Base-by-base conservation (phyloP, 2,888 invertebrate species). In the Eupeodes latifasciatus region DNA sequence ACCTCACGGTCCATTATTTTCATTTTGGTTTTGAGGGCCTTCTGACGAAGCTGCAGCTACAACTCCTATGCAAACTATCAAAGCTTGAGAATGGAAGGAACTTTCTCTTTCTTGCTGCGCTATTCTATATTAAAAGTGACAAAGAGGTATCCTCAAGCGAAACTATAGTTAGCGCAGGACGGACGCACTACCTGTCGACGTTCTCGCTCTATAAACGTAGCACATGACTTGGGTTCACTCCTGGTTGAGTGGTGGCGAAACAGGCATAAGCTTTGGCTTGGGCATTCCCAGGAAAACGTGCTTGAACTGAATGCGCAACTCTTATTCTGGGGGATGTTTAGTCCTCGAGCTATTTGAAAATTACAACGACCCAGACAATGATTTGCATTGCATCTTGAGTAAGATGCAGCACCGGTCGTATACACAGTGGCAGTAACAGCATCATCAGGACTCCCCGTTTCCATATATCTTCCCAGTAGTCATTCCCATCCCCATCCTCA, bases 281-380 rank as follows among this genome's bases (percentile, higher is more conserved):
- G 44, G 64, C 14, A 16, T 12, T 14, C 16, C 9, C 16, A 44
- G 44, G 16, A 69, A 16, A 69, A 69, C 57, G n/a, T 67, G 62
- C 55, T 61, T 34, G 19, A 81, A 66, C 53, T 62, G 74, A 77
- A 85, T 86, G 82, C 86, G 86, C 86, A 86, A 82, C 86, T 86
- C 79, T 82, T 55, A 55, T 72, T 86, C 75, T 72, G 34, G 57
- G 62, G 74, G 64, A 82, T 75, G 82, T 75, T 82, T 66, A 62
- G 79, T 79, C 86, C 78, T 79, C 59, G 61, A 67, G 86, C 79
- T 79, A 76, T 86, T 82, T 86, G 82, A 14, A 86, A 86, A 82
- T 86, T 71, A 82, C 83, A 82, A 86, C 75, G 71, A 86, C 76
- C 78, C 82, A 82, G 82, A 86, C 82, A 86, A 86, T 86, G 85